Base-by-base conservation (phyloP, 2,888 invertebrate genomes). In the Aleiodes alternator region DNA sequence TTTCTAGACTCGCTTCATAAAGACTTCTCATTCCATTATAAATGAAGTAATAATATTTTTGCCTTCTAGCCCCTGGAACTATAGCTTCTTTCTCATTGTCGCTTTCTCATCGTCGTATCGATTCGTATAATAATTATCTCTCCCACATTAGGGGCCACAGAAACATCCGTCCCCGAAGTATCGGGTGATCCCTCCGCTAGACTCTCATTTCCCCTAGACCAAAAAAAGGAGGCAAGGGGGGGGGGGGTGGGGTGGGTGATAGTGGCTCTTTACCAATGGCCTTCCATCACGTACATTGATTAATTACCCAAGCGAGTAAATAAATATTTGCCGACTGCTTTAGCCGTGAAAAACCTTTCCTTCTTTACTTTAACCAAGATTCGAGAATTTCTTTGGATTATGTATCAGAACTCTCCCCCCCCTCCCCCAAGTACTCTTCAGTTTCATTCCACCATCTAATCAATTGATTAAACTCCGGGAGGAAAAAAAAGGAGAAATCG, bases 41-140 rank as follows among this genome's bases (percentile, higher is more conserved):
- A 53, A 29, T 59, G 14, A 69, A 38, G 34, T 31, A 56, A 55
- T 16, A 16, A 55, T 55, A 55, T 55, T 55, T 56, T 56, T 56
- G 29, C 29, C 29, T 50, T n/a, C 9, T 23, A 8, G 59, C 31
- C 34, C n/a, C 3, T 4, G n/a, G 0, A 43, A 61, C 38, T 16
- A 53, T 53, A 23, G 23, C 23, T 23, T 23, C 2, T 1, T 2
- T 23, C 23, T 23, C 23, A 61, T 61, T 61, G 14, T 6, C 16
- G 38, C 66, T 68, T 61, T 43, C 69, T 75, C 72, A 68, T 68
- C 75, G 74, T 73, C 72, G 69, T 76, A 88, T 88, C 87, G 88
- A 88, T 84, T 87, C 84, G 85, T 87, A 87, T 83, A 87, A 88
- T 88, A 88, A 88, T 88, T 88, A 87, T 85, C 84, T 85, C 86